phyloP scores from a whole-genome alignment of 1,140 invertebrate species.

The Trypoxylus dichotomus region DNA sequence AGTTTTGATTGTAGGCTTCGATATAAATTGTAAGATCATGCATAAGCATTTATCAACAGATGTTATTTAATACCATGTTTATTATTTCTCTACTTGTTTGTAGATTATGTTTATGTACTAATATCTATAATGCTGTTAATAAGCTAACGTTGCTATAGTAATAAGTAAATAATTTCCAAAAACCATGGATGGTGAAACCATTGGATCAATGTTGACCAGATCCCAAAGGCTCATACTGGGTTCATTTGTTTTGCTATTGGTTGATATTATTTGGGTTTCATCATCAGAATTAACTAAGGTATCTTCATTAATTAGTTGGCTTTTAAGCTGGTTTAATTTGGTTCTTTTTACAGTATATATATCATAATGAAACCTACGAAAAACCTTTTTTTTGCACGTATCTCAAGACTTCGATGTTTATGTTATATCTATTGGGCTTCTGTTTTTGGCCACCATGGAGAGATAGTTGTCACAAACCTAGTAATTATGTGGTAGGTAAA shows the following conservation, averaged over 20 bases:
- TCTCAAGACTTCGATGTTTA: constrained; percentile 86
- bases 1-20: background rate
- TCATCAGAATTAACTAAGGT: constrained; percentile 86
- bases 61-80: background rate
- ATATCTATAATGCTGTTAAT: constrained; percentile 6
- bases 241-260: constrained; percentile 73
- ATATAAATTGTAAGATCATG: constrained; percentile 5
- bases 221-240: constrained; percentile 77
- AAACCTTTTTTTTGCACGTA: constrained; percentile 91
- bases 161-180: constrained; percentile 3
- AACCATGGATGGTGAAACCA: constrained; percentile 38
- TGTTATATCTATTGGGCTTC: constrained; percentile 79
- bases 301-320: constrained; percentile 30
- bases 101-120: constrained; percentile 4
- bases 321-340: constrained; percentile 26
- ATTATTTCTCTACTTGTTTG: background rate
- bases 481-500: constrained; percentile 64
- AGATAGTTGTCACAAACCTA: constrained; percentile 69
- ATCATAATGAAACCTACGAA: constrained; percentile 74
- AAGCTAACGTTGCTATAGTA: constrained; percentile 27
- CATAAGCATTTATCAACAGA: background rate
- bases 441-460: constrained; percentile 82
- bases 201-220: constrained; percentile 62
- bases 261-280: constrained; percentile 86
- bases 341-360: constrained; percentile 73